Percentiles rank a stretch among this genome's conserved stretches.
These are phyloP conservation scores for Grus americana DNA, from an alignment of 2,113 vertebrate species.

Conservation along the genomic window DNA sequence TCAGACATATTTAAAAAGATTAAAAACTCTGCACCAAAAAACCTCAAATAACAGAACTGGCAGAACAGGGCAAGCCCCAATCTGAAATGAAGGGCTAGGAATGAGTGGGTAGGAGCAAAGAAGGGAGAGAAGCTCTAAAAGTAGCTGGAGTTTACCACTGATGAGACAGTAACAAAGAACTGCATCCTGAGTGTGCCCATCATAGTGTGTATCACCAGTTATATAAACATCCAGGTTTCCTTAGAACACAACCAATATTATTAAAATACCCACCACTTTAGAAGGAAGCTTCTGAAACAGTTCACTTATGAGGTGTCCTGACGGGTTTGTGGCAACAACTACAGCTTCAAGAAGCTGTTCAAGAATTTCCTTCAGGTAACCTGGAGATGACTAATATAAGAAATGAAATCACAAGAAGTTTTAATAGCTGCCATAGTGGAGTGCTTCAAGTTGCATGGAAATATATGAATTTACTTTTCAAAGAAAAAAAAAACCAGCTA, in stretches of 20 bases:
- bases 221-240: not conserved
- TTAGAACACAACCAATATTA: not conserved
- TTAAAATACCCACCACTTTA: slow-evolving; percentile 86
- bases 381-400: slow-evolving; percentile 77
- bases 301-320: slow-evolving; percentile 91
- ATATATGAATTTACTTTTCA: not conserved
- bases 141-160: not conserved
- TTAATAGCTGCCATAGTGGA: not conserved
- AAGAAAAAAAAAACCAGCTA: not conserved
- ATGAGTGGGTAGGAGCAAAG: not conserved
- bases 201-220: not conserved
- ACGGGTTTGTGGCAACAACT: slow-evolving; percentile 88
- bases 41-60: not conserved
- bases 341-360: slow-evolving; percentile 94
- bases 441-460: not conserved
- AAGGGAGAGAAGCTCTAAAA: not conserved
- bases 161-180: not conserved
- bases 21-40: not conserved
- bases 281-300: slow-evolving; percentile 98
- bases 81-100: not conserved
- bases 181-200: not conserved
- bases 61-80: not conserved
- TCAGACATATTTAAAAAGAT: not conserved
- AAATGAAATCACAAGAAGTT: not conserved
- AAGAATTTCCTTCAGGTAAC: slow-evolving; percentile 90